Percentiles rank a stretch among this genome's conserved stretches.
phyloP scores from a whole-genome alignment of 2,113 vertebrate genomes.

The Dendropsophus ebraccatus region DNA sequence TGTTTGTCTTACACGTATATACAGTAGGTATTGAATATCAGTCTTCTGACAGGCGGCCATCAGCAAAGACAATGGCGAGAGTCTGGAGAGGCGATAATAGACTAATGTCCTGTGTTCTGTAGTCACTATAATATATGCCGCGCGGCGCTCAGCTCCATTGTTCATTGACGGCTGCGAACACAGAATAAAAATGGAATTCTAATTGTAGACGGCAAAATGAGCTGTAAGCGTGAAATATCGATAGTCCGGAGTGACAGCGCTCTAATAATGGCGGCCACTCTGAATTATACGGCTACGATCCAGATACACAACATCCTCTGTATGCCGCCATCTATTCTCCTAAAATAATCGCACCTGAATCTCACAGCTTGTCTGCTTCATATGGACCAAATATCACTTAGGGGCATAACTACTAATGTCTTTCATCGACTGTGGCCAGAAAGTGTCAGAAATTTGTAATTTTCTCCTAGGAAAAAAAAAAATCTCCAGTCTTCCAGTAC shows the following conservation, averaged over 20 bases:
- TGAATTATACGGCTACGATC: not conserved
- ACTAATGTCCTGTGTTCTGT: not conserved
- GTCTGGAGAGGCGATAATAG: not conserved
- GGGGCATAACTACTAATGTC: too few species aligned
- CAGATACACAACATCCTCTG: not conserved
- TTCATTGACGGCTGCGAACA: not conserved
- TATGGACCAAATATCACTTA: too few species aligned
- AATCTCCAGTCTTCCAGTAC: too few species aligned
- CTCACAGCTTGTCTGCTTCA: not conserved
- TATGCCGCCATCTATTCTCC: not conserved
- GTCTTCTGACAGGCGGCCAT: not conserved
- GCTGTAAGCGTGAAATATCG: not conserved
- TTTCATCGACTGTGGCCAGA: too few species aligned
- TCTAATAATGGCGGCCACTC: not conserved
- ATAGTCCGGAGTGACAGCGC: not conserved
- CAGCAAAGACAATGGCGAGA: conserved; percentile 4
- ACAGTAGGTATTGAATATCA: conserved; percentile 5
- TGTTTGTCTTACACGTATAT: not conserved
- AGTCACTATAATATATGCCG: not conserved
- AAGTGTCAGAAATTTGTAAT: too few species aligned
- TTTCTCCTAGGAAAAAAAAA: too few species aligned
- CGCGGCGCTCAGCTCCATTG: not conserved
- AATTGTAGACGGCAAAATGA: not conserved
- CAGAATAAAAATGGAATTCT: not conserved
- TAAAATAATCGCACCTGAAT: not conserved